Base-by-base conservation (phyloP, 2,797 vertebrate species). In the Phyllotis vaccarum region DNA sequence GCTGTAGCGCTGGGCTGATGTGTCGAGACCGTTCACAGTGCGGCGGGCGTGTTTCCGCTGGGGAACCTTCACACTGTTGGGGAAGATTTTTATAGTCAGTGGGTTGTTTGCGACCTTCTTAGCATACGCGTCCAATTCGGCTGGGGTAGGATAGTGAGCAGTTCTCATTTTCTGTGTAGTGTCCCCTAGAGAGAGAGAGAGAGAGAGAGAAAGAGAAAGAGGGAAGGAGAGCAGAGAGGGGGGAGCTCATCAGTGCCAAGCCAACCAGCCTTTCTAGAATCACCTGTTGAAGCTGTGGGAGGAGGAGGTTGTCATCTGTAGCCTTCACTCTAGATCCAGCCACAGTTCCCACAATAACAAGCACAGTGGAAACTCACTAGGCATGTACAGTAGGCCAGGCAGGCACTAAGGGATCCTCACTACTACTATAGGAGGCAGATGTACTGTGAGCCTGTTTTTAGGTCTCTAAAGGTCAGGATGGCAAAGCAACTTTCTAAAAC, bases 111-210 rank as follows among this genome's bases (percentile, higher is more conserved):
- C 99, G 98, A 99, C 99, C 98, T 99, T 99, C 99, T 99, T 99
- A 99, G 99, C 99, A 99, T 99, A 99, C 96, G 99, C 99, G 98
- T 99, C 99, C 99, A 99, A 99, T 99, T 99, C 99, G 98, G 99
- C 99, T 99, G 99, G 99, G 99, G 99, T 99, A 98, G 99, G 99
- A 99, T 99, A 99, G 98, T 99, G 99, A 99, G 99, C 99, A 98
- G 99, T 99, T 99, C 99, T 99, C 99, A 99, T 99, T 99, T 99
- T 99, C 99, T 99, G 99, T 99, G 99, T 99, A 99, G 99, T 99
- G 99, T 99, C 99, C 99, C 99, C 99, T 99, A 99, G 2, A 98
- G 98, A 98, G 96, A 98, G 97, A 98, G 95, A 97, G 34, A 89
- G 64, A 93, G 37, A 86, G 2, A 91, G 22, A 0, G 9, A 52